Percentiles rank a stretch among this genome's conserved stretches.
These are phyloP conservation scores for Temnothorax ravouxi DNA, from an alignment of 2,888 invertebrate species.

Conservation along the genomic window DNA sequence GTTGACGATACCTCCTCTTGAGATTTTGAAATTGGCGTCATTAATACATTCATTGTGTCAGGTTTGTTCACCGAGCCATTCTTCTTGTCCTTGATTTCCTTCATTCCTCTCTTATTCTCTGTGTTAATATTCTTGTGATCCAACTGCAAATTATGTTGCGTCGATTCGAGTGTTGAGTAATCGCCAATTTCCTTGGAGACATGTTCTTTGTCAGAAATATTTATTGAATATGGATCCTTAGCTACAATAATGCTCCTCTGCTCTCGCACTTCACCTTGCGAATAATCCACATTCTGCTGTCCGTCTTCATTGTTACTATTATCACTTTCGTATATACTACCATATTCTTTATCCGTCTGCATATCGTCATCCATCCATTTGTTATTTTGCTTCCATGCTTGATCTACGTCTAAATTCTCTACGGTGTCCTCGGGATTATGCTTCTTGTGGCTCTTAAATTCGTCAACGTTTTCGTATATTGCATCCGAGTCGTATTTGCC, in stretches of 20 bases:
- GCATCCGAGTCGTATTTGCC: slow-evolving; percentile 62
- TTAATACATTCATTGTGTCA: slow-evolving; percentile 2
- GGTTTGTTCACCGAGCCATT: background rate
- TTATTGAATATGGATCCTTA: background rate
- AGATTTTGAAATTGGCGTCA: background rate
- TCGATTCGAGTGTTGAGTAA: background rate
- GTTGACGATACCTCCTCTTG: background rate
- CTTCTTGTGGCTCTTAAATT: slow-evolving; percentile 68
- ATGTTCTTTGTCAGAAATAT: background rate
- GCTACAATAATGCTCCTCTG: slow-evolving; percentile 71
- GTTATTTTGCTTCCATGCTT: slow-evolving; percentile 69
- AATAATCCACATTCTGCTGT: slow-evolving; percentile 62
- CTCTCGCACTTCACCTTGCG: slow-evolving; percentile 76
- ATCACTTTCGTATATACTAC: slow-evolving; percentile 78
- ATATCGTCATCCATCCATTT: slow-evolving; percentile 72
- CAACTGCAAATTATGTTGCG: background rate
- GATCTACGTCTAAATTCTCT: slow-evolving; percentile 68
- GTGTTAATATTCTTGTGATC: background rate
- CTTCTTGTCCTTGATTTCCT: background rate
- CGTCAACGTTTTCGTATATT: slow-evolving; percentile 62
- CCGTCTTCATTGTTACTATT: slow-evolving; percentile 54
- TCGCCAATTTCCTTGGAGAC: background rate
- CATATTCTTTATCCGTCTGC: slow-evolving; percentile 77
- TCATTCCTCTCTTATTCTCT: background rate
- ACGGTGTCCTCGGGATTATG: slow-evolving; percentile 38